Evolutionary conservation across 1,140 invertebrate species (phyloP).

Genomic region (Nasonia giraulti): DNA sequence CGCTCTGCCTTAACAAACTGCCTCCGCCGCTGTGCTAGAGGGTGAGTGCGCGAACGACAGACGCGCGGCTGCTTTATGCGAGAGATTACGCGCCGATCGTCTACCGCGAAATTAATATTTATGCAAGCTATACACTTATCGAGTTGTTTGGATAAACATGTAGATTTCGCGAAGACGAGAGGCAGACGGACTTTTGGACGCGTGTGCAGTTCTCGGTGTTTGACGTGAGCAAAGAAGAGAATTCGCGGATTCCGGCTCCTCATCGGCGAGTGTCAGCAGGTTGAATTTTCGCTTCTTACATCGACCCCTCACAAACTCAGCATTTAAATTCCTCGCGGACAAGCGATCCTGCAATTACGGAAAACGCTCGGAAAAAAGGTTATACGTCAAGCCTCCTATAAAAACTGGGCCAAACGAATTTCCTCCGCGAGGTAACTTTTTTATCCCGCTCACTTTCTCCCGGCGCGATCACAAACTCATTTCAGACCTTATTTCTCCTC

Average conservation of each 20-base stretch:
- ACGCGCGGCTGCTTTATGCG: neutral
- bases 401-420: neutral
- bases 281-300: neutral
- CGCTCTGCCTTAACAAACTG: constrained; percentile 43
- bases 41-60: neutral
- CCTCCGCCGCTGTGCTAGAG: neutral
- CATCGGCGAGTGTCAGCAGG: neutral
- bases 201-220: neutral
- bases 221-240: neutral
- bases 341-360: neutral
- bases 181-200: neutral
- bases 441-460: neutral
- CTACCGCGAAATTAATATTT: constrained; percentile 9
- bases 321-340: neutral
- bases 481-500: constrained; percentile 12
- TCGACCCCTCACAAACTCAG: neutral
- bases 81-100: constrained; percentile 16
- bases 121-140: neutral
- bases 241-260: neutral
- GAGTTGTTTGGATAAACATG: neutral
- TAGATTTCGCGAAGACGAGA: neutral
- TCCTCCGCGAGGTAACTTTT: neutral
- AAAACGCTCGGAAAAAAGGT: too few relatives aligned
- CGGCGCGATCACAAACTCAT: neutral
- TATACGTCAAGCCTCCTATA: neutral